These are phyloP conservation scores for Rhynchonycteris naso DNA, from an alignment of 2,797 vertebrate genomes.

Conservation along the genomic window DNA sequence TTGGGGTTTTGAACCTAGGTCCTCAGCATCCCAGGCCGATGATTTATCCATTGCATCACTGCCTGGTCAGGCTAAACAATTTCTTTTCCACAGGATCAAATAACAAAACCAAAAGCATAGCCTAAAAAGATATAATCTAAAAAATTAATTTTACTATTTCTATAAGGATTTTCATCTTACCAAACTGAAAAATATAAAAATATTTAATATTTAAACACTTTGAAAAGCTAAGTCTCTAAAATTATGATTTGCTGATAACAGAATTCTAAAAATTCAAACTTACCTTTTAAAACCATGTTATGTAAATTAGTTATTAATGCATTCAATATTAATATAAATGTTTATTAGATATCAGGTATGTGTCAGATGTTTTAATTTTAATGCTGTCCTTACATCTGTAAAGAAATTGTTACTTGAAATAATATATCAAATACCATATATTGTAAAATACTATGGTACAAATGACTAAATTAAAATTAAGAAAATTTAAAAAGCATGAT, in stretches of 20 bases:
- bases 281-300: conserved; percentile 31
- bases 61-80: neutral
- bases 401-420: conserved; percentile 48
- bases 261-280: conserved; percentile 35
- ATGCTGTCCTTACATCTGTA: neutral
- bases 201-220: conserved; percentile 5
- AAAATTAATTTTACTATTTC: conserved; percentile 27
- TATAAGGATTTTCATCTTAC: conserved; percentile 28
- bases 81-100: conserved; percentile 6
- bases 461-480: conserved; percentile 11
- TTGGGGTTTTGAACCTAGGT: no score
- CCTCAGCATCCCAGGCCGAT: no score
- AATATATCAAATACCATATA: neutral
- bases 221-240: neutral
- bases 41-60: no score
- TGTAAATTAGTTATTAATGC: conserved; percentile 17
- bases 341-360: neutral
- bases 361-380: conserved; percentile 42
- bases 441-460: conserved; percentile 4
- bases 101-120: conserved; percentile 11
- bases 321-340: conserved; percentile 35
- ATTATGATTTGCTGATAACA: neutral
- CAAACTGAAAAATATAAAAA: conserved; percentile 36
- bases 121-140: conserved; percentile 37
- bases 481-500: conserved; percentile 30